Evolutionary conservation across 2,888 invertebrate genomes (phyloP), one percentile per base, ranked within the genome.

Genomic region (Prenolepis imparis): DNA sequence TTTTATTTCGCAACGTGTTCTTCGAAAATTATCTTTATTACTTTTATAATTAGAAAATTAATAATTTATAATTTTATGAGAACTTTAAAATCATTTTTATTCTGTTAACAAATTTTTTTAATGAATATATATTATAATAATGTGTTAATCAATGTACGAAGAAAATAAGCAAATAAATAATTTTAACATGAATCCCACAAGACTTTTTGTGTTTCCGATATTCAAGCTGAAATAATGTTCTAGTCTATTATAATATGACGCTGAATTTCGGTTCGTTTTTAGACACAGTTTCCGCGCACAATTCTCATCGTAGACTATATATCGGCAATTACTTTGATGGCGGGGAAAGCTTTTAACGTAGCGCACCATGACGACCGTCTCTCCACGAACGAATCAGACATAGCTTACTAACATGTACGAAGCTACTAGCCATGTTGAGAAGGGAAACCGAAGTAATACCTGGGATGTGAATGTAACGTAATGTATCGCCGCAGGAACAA

Each of bases 291-390:
- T 52, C 52, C 52, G 52, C 52, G 52, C 91, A 89, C 83, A 90
- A 88, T 87, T 78, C 32, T 70, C 90, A 82, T 80, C 75, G 77
- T 72, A 48, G 86, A 75, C 84, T 84, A 85, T 89, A 88, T 90
- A 90, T 89, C 89, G 86, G 92, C 93, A 94, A 94, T 94, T 93
- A 93, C 92, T 85, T 84, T 77, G 86, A 86, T 86, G 91, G 90
- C 88, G 88, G 90, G 89, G 90, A 93, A 93, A 93, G 94, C 93
- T 93, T 93, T 94, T 93, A 93, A 92, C 90, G 88, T 82, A 86
- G 85, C 86, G 87, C 86, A 78, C 85, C 87, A 78, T 85, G 86
- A 85, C 84, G 86, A 85, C 84, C 84, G 89, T 75, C 52, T 52
- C 52, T 52, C 80, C 82, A 81, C 86, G 80, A 84, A 72, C 89